Evolutionary conservation across 2,888 invertebrate genomes (phyloP).

Genomic region (Sarcophaga caerulescens): DNA sequence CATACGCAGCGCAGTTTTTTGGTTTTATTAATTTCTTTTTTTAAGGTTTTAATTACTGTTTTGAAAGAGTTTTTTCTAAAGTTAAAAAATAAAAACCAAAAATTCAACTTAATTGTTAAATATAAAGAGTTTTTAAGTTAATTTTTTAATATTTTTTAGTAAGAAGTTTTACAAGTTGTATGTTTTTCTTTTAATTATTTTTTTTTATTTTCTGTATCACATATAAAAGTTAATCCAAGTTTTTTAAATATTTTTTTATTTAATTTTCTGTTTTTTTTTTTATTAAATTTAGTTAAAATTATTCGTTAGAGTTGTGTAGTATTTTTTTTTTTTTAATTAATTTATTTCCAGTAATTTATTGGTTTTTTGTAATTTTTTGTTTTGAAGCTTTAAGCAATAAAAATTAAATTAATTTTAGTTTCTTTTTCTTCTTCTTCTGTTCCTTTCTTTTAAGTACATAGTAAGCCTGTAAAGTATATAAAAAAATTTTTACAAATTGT

Average conservation of each 20-base stretch:
- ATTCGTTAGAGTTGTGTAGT: conserved; percentile 25
- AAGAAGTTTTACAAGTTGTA: neutral
- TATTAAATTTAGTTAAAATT: conserved; percentile 27
- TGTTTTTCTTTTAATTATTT: neutral
- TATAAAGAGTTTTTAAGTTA: conserved; percentile 7
- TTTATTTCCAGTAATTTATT: conserved; percentile 1
- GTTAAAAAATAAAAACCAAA: too few species aligned
- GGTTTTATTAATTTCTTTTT: conserved; percentile 35
- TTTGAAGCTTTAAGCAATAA: conserved; percentile 59
- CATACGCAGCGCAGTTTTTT: conserved; percentile 76
- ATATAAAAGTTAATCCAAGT: conserved; percentile 65
- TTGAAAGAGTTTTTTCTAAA: neutral
- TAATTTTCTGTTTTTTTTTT: conserved; percentile 28
- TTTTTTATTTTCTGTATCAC: conserved; percentile 55
- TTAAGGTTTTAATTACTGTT: conserved; percentile 26
- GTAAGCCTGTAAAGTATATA: conserved; percentile 73
- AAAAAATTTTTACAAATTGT: conserved; percentile 50
- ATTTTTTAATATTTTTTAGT: neutral
- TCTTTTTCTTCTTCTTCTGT: neutral
- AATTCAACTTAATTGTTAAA: neutral
- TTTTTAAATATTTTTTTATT: conserved; percentile 25
- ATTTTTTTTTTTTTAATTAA: conserved; percentile 40
- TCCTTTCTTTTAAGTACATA: conserved; percentile 70
- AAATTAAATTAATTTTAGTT: conserved; percentile 36
- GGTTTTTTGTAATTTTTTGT: conserved; percentile 21